These are phyloP conservation scores for Pangasius macronema DNA, from an alignment of 2,797 vertebrate genomes.

Conservation along the genomic window DNA sequence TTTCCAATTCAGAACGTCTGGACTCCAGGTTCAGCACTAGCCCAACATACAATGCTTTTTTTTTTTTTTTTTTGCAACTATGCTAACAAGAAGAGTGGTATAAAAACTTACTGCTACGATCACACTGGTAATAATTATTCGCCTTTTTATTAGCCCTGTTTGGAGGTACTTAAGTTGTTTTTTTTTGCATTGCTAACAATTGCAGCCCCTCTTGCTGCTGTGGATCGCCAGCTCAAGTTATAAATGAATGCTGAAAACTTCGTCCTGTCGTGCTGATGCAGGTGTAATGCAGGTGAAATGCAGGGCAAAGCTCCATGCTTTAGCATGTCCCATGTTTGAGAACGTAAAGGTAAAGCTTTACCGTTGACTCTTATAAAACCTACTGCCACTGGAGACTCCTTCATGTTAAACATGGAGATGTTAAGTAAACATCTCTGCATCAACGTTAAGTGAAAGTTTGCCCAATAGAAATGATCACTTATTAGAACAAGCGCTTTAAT, in stretches of 20 bases:
- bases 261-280: no score
- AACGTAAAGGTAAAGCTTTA: no score
- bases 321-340: no score
- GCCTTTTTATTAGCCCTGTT: not conserved
- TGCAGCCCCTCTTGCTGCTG: no score
- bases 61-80: not conserved
- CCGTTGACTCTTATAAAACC: not conserved
- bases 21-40: not conserved
- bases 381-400: not conserved
- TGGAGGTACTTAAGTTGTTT: not conserved
- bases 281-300: no score
- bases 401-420: not conserved
- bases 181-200: not conserved
- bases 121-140: not conserved
- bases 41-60: not conserved
- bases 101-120: not conserved
- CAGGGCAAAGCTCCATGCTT: no score
- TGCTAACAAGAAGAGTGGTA: not conserved
- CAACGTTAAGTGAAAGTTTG: not conserved
- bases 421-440: not conserved
- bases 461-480: not conserved
- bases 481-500: not conserved
- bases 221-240: not conserved
- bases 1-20: not conserved
- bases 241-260: not conserved